Evolutionary conservation across 2,797 vertebrate species (phyloP).

Genomic region (Chelidonichthys spinosus): DNA sequence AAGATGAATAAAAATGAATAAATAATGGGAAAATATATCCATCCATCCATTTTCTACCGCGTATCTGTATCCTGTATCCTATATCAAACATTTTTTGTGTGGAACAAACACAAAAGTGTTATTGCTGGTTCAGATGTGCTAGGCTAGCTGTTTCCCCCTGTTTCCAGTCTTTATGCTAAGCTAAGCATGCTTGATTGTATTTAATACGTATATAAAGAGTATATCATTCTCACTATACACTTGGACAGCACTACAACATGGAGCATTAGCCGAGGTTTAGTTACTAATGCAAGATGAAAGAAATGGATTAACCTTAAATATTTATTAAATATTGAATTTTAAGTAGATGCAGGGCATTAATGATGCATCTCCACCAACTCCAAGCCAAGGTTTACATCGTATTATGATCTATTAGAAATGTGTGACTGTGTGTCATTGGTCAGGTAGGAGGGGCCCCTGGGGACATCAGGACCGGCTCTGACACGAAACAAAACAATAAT

Average conservation of each 20-base stretch:
- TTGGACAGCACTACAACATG: too few relatives aligned
- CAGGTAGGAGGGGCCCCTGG: background rate
- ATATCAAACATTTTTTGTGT: background rate
- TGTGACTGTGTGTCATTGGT: background rate
- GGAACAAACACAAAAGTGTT: background rate
- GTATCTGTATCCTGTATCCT: too few relatives aligned
- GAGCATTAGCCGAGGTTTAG: too few relatives aligned
- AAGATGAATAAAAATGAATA: background rate
- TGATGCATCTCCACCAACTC: too few relatives aligned
- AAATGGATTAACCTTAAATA: background rate
- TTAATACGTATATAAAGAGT: too few relatives aligned
- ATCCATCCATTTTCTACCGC: too few relatives aligned
- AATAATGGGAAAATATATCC: background rate
- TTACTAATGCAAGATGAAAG: background rate
- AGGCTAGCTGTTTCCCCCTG: background rate
- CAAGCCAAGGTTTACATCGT: too few relatives aligned
- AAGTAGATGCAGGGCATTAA: too few relatives aligned
- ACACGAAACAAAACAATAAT: background rate
- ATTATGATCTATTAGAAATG: too few relatives aligned
- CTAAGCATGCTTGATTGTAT: background rate
- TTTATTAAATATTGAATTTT: background rate
- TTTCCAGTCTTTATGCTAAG: background rate
- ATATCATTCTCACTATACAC: too few relatives aligned
- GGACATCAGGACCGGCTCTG: background rate
- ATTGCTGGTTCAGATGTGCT: background rate